These are phyloP conservation scores for Redunca redunca DNA, from an alignment of 2,113 vertebrate species.

Conservation along the genomic window DNA sequence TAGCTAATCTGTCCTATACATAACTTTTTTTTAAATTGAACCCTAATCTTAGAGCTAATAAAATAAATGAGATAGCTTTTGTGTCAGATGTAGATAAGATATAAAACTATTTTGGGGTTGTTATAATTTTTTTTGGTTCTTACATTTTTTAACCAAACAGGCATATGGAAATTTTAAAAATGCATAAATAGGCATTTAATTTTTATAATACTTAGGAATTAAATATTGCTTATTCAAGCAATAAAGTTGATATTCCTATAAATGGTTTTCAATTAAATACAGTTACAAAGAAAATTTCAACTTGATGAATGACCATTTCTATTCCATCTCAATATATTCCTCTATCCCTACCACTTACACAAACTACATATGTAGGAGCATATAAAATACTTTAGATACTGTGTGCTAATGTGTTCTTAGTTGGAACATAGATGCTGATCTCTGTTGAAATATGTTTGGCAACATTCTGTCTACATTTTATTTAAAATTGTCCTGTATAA, in stretches of 20 bases:
- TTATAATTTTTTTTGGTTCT: not conserved
- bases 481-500: not conserved
- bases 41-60: not conserved
- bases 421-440: not conserved
- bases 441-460: not conserved
- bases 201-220: conserved; percentile 8
- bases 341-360: too few relatives aligned
- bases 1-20: not conserved
- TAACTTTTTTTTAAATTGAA: not conserved
- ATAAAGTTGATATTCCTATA: not conserved
- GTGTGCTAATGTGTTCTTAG: not conserved
- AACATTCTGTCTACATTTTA: not conserved
- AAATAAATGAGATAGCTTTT: not conserved
- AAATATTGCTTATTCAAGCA: not conserved
- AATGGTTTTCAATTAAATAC: not conserved
- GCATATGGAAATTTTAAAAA: not conserved
- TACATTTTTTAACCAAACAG: not conserved
- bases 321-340: not conserved
- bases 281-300: not conserved
- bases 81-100: not conserved
- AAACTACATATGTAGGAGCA: not conserved
- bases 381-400: not conserved
- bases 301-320: not conserved
- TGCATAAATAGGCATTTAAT: not conserved
- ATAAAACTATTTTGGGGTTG: not conserved